Conservation (phyloP, 2,797 vertebrate species). For the Danio choprae region DNA sequence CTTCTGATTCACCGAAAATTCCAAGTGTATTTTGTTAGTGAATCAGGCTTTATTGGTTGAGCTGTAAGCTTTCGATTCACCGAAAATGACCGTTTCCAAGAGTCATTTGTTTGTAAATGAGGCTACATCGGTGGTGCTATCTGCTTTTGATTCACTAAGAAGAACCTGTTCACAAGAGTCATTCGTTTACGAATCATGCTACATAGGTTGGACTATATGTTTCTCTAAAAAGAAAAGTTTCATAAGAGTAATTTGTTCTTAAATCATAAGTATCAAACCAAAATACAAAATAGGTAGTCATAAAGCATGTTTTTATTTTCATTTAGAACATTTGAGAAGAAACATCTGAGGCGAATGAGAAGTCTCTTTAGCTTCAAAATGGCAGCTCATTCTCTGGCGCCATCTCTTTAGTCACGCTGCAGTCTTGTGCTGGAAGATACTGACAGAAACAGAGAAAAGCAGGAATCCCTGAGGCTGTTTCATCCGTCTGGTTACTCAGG, state of each 20-base stretch:
- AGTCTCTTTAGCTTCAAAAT: neutral
- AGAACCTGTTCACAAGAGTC: neutral
- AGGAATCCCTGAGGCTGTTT: slow-evolving; percentile 21
- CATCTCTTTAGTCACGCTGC: neutral
- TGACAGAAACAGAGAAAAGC: slow-evolving; percentile 6
- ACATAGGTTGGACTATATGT: neutral
- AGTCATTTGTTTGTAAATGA: no score
- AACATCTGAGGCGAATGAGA: neutral
- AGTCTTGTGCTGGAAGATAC: slow-evolving; percentile 4
- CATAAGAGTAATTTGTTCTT: neutral
- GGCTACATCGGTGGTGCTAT: no score
- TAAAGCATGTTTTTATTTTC: neutral
- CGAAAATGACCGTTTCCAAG: no score
- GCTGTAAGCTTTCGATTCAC: no score
- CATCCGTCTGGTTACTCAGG: slow-evolving; percentile 27
- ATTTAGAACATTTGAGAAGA: neutral
- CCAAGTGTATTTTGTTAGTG: no score
- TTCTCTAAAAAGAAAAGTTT: neutral
- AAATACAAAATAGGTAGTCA: no score
- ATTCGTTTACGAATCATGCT: neutral
- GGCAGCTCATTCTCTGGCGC: neutral
- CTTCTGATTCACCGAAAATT: no score
- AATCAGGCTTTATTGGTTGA: no score
- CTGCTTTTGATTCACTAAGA: neutral
- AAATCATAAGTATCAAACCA: neutral